Evolutionary conservation across 1,140 invertebrate species (phyloP).

Genomic region (Pogonognathellus flavescens): DNA sequence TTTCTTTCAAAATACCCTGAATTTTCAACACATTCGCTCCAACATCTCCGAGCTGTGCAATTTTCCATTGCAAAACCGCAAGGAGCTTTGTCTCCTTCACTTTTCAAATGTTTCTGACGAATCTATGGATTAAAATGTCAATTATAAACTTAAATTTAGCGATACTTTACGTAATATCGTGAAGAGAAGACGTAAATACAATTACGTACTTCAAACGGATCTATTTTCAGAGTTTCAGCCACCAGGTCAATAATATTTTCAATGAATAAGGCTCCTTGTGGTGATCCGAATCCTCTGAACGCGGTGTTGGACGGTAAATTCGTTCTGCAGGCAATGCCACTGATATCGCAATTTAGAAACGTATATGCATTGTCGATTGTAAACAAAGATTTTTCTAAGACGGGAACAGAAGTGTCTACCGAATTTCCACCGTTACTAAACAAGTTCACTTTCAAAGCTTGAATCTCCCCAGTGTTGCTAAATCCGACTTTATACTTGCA

Average conservation of each 20-base stretch:
- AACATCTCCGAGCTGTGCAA: slow-evolving; percentile 84
- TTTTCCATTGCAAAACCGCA: slow-evolving; percentile 81
- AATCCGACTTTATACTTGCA: slow-evolving; percentile 72
- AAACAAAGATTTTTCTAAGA: slow-evolving; percentile 77
- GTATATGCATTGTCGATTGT: slow-evolving; percentile 84
- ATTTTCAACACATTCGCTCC: slow-evolving; percentile 82
- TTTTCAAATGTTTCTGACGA: slow-evolving; percentile 83
- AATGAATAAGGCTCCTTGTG: slow-evolving; percentile 86
- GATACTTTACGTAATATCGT: too few relatives aligned
- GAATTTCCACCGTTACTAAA: slow-evolving; percentile 71
- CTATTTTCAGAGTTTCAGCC: slow-evolving; percentile 78
- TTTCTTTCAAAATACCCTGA: slow-evolving; percentile 78
- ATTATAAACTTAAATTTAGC: neutral
- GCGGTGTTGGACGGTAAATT: slow-evolving; percentile 91
- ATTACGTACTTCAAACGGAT: slow-evolving; percentile 73
- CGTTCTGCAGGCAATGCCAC: slow-evolving; percentile 83
- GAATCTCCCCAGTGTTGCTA: slow-evolving; percentile 69
- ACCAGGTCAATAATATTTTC: slow-evolving; percentile 85
- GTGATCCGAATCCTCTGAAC: slow-evolving; percentile 89
- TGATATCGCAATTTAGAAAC: slow-evolving; percentile 78
- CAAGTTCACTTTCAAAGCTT: slow-evolving; percentile 68
- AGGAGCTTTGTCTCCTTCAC: slow-evolving; percentile 81
- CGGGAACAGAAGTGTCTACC: slow-evolving; percentile 69
- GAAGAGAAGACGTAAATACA: neutral
- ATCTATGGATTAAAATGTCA: slow-evolving; percentile 70